phyloP scores from a whole-genome alignment of 2,797 vertebrate genomes.

The Gephyroberyx darwinii region DNA sequence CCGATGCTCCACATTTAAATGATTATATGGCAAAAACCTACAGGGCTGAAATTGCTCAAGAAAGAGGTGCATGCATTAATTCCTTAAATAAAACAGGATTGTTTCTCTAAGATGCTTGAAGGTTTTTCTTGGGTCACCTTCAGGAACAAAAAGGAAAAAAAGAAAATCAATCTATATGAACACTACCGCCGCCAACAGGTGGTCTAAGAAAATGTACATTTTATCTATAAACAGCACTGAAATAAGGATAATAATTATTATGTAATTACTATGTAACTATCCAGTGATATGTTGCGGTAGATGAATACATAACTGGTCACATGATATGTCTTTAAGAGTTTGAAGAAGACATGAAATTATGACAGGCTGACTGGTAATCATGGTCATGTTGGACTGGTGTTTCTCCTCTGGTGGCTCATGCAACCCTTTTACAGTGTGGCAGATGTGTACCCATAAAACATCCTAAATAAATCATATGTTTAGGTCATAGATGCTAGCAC shows the following conservation, averaged over 20 bases:
- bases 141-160: slow-evolving; percentile 4
- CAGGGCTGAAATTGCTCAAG: slow-evolving; percentile 71
- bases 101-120: slow-evolving; percentile 59
- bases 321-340: neutral
- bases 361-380: too few relatives aligned
- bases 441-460: too few relatives aligned
- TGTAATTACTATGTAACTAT: slow-evolving; percentile 16
- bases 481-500: too few relatives aligned
- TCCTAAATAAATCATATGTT: too few relatives aligned
- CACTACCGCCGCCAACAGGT: neutral
- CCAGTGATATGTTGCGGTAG: neutral
- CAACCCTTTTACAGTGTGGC: too few relatives aligned
- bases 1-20: slow-evolving; percentile 74
- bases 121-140: slow-evolving; percentile 65
- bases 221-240: neutral
- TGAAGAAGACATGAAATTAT: too few relatives aligned
- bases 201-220: neutral
- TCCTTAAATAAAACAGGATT: slow-evolving; percentile 60
- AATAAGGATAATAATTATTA: neutral
- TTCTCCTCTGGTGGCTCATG: too few relatives aligned
- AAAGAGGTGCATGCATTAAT: slow-evolving; percentile 71
- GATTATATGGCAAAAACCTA: slow-evolving; percentile 70
- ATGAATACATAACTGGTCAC: neutral
- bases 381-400: too few relatives aligned
- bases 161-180: slow-evolving; percentile 12